Percentiles rank a stretch among this genome's conserved stretches.
Conservation (phyloP, 35 echinoderm and acorn worm species). For the Diadema setosum region DNA sequence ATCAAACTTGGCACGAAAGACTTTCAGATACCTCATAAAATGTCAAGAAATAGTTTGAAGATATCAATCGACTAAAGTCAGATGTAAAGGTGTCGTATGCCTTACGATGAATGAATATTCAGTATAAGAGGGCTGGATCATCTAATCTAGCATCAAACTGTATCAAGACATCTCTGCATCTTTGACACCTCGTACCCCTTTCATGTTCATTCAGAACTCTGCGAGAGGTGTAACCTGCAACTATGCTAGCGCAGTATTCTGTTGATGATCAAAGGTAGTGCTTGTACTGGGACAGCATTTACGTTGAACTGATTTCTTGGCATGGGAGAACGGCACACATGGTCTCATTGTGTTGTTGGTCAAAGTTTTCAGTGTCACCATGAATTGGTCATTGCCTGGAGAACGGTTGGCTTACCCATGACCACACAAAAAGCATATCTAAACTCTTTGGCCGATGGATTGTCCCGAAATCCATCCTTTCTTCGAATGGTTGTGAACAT, state of each 20-base stretch:
- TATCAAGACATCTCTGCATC: constrained; percentile 15
- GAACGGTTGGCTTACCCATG: not conserved
- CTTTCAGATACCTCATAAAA: constrained; percentile 23
- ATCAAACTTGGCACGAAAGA: constrained; percentile 6
- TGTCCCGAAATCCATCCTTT: constrained; percentile 50
- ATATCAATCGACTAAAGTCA: constrained; percentile 13
- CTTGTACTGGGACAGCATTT: not conserved
- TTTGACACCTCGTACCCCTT: not conserved
- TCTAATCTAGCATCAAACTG: not conserved
- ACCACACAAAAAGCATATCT: constrained; percentile 27
- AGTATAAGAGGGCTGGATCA: not conserved
- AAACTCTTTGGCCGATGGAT: constrained; percentile 49
- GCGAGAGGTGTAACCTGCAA: constrained; percentile 13
- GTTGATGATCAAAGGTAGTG: not conserved
- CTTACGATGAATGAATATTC: constrained; percentile 21
- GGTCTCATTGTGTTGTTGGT: not conserved
- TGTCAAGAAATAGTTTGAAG: not conserved
- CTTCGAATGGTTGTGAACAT: constrained; percentile 36
- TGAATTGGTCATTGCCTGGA: not conserved
- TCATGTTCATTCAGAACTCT: constrained; percentile 24
- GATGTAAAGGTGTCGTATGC: constrained; percentile 22
- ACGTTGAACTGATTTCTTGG: not conserved
- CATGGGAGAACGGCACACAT: not conserved
- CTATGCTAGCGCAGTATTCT: constrained; percentile 28
- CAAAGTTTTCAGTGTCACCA: constrained; percentile 24